These are phyloP conservation scores for Hemicentrotus pulcherrimus DNA, from an alignment of 35 echinoderm and acorn worm genomes.

Conservation along the genomic window DNA sequence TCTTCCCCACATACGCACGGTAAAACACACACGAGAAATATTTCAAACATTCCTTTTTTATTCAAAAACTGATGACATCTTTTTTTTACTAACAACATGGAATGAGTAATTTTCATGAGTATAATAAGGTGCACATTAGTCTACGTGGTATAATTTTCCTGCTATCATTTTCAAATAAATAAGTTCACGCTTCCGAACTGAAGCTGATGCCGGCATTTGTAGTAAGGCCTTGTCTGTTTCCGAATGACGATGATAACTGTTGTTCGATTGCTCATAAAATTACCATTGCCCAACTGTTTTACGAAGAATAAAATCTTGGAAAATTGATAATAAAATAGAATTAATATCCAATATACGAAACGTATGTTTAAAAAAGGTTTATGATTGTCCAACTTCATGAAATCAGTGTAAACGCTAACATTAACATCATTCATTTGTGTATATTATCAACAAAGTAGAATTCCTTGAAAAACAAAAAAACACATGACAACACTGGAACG, in stretches of 20 bases:
- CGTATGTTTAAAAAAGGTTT: neutral
- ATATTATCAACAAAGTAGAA: neutral
- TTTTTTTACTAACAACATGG: neutral
- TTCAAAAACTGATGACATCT: neutral
- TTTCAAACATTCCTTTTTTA: constrained; percentile 18
- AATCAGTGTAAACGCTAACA: neutral
- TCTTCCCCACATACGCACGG: no score
- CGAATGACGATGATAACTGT: neutral
- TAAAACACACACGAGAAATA: neutral
- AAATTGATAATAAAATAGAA: neutral
- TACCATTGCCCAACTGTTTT: neutral
- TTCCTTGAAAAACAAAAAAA: neutral
- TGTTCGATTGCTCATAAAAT: neutral
- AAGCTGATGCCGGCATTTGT: neutral
- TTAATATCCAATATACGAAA: neutral
- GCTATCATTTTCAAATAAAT: neutral
- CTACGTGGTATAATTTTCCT: neutral
- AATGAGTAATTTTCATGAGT: neutral
- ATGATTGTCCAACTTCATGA: neutral
- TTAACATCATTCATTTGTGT: neutral
- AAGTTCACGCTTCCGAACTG: neutral
- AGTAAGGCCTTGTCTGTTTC: neutral
- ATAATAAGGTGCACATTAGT: neutral
- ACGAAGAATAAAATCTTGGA: neutral
- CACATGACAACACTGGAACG: neutral